phyloP scores from a whole-genome alignment of 2,113 vertebrate genomes.

The Burhinus bistriatus region DNA sequence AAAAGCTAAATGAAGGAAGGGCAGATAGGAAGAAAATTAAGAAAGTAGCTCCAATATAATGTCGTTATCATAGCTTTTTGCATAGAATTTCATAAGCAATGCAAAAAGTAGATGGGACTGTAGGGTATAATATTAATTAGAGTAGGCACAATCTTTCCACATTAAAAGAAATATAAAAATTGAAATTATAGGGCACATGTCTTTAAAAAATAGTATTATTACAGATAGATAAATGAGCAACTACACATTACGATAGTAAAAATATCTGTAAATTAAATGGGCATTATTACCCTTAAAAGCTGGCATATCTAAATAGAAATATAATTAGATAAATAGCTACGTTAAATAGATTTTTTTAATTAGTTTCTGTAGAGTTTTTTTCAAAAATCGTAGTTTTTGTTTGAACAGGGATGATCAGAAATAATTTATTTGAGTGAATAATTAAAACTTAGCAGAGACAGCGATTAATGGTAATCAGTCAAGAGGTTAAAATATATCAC shows the following conservation, averaged over 20 bases:
- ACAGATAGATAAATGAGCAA: not conserved
- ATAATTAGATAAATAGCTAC: not conserved
- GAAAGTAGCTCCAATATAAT: not conserved
- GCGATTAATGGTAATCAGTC: not conserved
- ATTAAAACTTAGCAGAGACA: not conserved
- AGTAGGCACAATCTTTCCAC: not conserved
- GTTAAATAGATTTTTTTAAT: not conserved
- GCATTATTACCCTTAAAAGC: not conserved
- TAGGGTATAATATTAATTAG: not conserved
- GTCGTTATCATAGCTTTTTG: not conserved
- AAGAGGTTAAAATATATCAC: not conserved
- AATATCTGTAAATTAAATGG: not conserved
- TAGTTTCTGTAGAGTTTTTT: not conserved
- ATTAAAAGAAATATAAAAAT: not conserved
- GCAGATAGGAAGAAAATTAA: not conserved
- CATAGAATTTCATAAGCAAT: not conserved
- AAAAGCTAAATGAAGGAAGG: not conserved
- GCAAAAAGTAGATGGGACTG: not conserved
- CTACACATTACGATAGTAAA: not conserved
- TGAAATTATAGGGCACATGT: not conserved
- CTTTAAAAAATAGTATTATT: not conserved
- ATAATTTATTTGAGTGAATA: not conserved
- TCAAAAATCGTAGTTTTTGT: not conserved
- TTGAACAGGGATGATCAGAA: not conserved
- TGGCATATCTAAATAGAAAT: not conserved